A percentile compares a stretch with the other conserved stretches of the same genome.
Conservation (phyloP, 2,113 vertebrate species). For the Crypturellus undulatus region DNA sequence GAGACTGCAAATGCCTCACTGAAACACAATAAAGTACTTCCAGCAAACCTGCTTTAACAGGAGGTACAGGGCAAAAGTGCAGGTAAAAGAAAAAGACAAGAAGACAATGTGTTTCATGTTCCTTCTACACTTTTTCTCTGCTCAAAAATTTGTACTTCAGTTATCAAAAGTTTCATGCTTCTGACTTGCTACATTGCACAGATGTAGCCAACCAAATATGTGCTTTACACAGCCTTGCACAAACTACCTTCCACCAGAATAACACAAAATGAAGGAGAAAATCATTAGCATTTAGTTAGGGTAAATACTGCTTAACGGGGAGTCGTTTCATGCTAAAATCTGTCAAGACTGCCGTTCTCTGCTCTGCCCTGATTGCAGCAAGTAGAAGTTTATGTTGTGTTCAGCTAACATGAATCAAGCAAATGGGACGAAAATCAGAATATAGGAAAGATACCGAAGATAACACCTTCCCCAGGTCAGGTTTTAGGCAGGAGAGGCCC, state of each 20-base stretch:
- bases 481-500: background rate
- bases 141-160: background rate
- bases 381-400: background rate
- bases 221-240: background rate
- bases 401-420: background rate
- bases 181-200: background rate
- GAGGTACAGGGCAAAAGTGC: background rate
- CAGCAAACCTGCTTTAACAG: conserved; percentile 3
- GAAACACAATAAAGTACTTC: background rate
- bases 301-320: background rate
- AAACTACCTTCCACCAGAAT: background rate
- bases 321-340: background rate
- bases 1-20: background rate
- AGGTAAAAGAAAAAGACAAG: background rate
- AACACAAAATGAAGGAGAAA: background rate
- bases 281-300: background rate
- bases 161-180: background rate
- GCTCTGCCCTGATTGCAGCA: background rate
- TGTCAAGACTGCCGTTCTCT: background rate
- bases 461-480: background rate
- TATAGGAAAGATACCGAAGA: too few relatives aligned
- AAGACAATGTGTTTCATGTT: background rate
- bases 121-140: background rate
- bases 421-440: background rate
- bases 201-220: background rate